A percentile compares a stretch with the other conserved stretches of the same genome.
Evolutionary conservation across 2,888 invertebrate genomes (phyloP).

Genomic region (Tryphoninae sp.): DNA sequence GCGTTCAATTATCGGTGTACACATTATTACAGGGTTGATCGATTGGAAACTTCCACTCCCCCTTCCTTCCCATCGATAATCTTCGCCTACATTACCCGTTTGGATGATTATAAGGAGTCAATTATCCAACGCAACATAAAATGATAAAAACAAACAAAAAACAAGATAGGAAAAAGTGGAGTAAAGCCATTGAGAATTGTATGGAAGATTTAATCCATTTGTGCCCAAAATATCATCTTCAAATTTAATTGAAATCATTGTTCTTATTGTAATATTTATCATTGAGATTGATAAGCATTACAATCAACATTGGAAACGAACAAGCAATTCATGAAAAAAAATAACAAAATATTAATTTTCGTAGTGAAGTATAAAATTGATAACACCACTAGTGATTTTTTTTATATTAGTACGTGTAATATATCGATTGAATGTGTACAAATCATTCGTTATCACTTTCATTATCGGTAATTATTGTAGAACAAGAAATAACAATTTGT

Average conservation of each 20-base stretch:
- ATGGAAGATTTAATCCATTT: background rate
- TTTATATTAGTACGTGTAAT: too few species aligned
- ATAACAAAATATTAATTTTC: too few species aligned
- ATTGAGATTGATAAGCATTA: background rate
- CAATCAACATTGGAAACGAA: too few species aligned
- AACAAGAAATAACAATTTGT: background rate
- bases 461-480: background rate
- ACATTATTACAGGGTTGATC: slow-evolving; percentile 47
- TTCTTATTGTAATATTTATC: background rate
- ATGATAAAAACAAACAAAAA: slow-evolving; percentile 41
- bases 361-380: too few species aligned
- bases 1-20: slow-evolving; percentile 19
- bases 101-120: slow-evolving; percentile 45
- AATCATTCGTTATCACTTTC: background rate
- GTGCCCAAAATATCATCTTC: background rate
- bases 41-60: slow-evolving; percentile 16
- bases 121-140: slow-evolving; percentile 42
- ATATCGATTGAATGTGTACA: background rate
- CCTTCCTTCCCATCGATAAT: slow-evolving; percentile 7
- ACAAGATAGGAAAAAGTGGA: background rate
- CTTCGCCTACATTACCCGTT: slow-evolving; percentile 15
- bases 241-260: background rate
- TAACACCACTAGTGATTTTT: too few species aligned
- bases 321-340: too few species aligned
- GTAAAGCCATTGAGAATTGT: slow-evolving; percentile 31